Conservation (phyloP, 2,113 vertebrate species). For the Clarias gariepinus region DNA sequence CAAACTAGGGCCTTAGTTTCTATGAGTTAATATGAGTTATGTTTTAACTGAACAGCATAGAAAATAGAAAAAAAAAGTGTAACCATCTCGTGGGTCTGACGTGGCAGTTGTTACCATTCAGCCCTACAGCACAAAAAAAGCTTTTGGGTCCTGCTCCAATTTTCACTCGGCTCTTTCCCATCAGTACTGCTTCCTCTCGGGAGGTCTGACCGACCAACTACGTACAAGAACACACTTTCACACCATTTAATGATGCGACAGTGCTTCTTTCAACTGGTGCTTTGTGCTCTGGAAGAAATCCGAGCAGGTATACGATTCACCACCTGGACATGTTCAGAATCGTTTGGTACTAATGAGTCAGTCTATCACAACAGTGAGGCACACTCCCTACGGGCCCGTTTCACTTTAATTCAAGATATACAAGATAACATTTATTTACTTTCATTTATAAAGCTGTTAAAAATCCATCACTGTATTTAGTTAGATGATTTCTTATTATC, state of each 20-base stretch:
- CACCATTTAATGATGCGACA: not conserved
- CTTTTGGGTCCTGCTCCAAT: constrained; percentile 16
- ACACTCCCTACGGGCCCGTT: not conserved
- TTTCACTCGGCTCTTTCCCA: not conserved
- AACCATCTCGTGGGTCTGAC: not conserved
- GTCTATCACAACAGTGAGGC: not conserved
- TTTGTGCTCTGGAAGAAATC: constrained; percentile 1
- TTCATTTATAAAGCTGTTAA: not conserved
- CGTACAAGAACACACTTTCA: constrained; percentile 11
- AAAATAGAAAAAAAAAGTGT: not conserved
- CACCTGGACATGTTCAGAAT: constrained; percentile 2
- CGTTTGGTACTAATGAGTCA: not conserved
- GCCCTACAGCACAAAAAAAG: not conserved
- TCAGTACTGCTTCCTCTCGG: constrained; percentile 19
- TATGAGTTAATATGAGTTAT: not conserved
- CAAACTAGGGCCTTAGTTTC: not conserved
- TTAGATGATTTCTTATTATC: not conserved
- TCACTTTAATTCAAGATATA: not conserved
- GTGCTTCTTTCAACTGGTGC: not conserved
- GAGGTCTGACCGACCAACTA: not conserved
- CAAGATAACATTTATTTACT: not conserved
- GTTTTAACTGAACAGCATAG: not conserved
- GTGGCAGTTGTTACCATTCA: not conserved
- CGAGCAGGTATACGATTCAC: not conserved
- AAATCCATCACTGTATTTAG: not conserved